Conservation (phyloP, 2,113 vertebrate genomes). For the Epinephelus fuscoguttatus region DNA sequence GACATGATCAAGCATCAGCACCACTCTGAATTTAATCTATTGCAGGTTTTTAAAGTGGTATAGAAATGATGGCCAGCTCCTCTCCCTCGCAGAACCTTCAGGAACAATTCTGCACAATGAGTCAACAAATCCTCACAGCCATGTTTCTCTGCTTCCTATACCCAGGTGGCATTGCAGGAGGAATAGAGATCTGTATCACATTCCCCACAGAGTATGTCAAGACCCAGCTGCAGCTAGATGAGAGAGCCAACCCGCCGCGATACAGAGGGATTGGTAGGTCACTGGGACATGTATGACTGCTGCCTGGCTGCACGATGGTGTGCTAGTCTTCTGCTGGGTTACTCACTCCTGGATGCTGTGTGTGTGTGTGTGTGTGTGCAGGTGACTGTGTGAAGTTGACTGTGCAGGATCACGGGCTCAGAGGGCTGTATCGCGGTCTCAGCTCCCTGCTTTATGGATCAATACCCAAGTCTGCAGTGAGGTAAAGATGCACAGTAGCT, state of each 20-base stretch:
- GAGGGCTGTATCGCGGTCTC: constrained; percentile 86
- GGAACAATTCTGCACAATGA: constrained; percentile 34
- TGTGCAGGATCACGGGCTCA: constrained; percentile 84
- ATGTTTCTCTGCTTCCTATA: background rate
- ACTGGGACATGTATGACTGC: constrained; percentile 20
- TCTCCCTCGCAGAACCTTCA: constrained; percentile 17
- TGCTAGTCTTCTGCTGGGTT: constrained; percentile 1
- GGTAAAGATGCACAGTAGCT: constrained; percentile 67
- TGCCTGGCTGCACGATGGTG: constrained; percentile 9
- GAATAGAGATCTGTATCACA: constrained; percentile 85
- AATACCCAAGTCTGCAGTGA: constrained; percentile 87
- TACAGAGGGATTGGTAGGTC: constrained; percentile 84
- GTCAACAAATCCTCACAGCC: constrained; percentile 27
- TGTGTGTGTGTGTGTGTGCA: constrained; percentile 52
- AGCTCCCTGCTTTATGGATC: constrained; percentile 87
- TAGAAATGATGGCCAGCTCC: background rate
- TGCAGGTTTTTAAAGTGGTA: background rate
- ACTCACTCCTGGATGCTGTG: constrained; percentile 30
- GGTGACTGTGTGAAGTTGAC: constrained; percentile 87
- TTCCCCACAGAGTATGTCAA: constrained; percentile 89
- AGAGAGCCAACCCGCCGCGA: constrained; percentile 80
- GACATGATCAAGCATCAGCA: background rate
- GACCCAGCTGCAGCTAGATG: constrained; percentile 86
- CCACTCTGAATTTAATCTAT: background rate
- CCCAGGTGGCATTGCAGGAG: constrained; percentile 84